Evolutionary conservation across 1,140 invertebrate genomes (phyloP), one percentile per base, ranked within the genome.

Genomic region (Drosophila sechellia): DNA sequence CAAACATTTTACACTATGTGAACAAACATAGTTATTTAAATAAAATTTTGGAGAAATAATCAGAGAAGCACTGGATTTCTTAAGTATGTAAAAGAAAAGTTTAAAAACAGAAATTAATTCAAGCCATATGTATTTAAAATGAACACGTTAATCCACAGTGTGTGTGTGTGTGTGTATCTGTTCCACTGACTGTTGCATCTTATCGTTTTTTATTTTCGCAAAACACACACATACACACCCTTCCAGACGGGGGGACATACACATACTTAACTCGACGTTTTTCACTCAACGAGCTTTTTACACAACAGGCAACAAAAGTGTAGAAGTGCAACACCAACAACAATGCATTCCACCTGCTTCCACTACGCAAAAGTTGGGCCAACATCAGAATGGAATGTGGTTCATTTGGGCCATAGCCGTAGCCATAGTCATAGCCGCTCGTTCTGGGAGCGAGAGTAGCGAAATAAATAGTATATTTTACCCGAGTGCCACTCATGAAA

Each of bases 401-500:
- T 86, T 81, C 81, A 86, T 86, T 86, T 87, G 83, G 83, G 83
- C 55, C 81, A 80, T 34, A 73, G 39, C n/a, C 52, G 8, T 31
- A 27, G 25, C 25, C 31, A 31, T 15, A 78, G 83, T 50, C 81
- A 80, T 25, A 72, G 49, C 13, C 48, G 25, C 35, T 27, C 45
- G 37, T 42, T 40, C 64, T 52, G 46, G 20, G 27, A 55, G 63
- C 52, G 64, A 70, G 74, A 72, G 83, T 81, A 85, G 81, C 77
- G 81, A 87, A 87, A 87, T 87, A 87, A 87, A 87, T 87, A 84
- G 84, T 87, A 89, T 89, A 87, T 87, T 87, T 87, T 89, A 77
- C 84, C 76, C 79, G 77, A 87, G 84, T 87, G 84, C 84, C 84
- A 87, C 84, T 87, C 84, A 89, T 87, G 84, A 70, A 89, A 87